Conservation (phyloP, 2,113 vertebrate species). For the Vidua macroura region DNA sequence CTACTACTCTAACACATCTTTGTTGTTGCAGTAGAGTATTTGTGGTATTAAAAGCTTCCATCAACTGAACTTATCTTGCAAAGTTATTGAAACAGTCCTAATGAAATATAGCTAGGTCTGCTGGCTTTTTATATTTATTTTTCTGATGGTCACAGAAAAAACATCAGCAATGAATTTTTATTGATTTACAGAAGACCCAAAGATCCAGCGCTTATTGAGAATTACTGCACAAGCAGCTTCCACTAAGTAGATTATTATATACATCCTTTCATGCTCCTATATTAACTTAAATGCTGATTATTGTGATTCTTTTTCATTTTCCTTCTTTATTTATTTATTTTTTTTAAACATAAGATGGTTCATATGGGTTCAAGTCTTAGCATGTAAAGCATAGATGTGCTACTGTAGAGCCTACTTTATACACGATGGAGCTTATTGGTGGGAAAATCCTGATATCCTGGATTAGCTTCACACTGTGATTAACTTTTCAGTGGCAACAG, state of each 20-base stretch:
- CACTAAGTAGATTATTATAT: conserved; percentile 46
- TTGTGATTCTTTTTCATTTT: neutral
- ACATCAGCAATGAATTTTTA: neutral
- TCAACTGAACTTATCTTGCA: neutral
- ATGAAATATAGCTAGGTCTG: neutral
- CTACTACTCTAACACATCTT: rapidly evolving
- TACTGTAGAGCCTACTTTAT: neutral
- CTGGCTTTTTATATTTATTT: neutral
- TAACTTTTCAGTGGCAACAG: conserved; percentile 50
- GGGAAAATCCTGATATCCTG: conserved; percentile 54
- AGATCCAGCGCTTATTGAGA: conserved; percentile 31
- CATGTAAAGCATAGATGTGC: neutral
- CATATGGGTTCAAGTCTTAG: neutral
- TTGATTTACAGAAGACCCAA: neutral
- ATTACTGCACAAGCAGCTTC: conserved; percentile 54
- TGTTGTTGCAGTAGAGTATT: neutral
- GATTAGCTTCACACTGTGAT: conserved; percentile 54
- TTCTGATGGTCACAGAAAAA: neutral
- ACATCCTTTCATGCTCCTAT: conserved; percentile 33
- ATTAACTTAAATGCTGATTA: conserved; percentile 60
- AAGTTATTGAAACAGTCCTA: neutral
- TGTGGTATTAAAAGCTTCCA: neutral
- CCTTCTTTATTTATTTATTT: neutral
- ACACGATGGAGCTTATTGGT: neutral
- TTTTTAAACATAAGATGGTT: neutral